Base-by-base conservation (phyloP, 2,888 invertebrate species). In the Oxycera nigricornis region DNA sequence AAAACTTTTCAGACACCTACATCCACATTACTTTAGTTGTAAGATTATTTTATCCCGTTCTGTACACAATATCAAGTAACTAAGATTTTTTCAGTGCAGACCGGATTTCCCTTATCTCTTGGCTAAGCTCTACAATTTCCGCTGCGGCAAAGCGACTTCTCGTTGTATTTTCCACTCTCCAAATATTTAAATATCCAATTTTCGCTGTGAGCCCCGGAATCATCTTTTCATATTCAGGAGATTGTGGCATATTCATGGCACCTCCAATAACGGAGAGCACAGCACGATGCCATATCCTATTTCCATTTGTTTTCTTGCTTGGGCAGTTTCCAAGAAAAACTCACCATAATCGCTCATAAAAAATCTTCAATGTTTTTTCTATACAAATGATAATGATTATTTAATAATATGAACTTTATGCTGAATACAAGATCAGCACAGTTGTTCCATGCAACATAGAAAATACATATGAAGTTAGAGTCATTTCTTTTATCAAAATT, bases 81-180 rank as follows among this genome's bases (percentile, higher is more conserved):
- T n/a, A n/a, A n/a, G n/a, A n/a, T n/a, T n/a, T n/a, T n/a, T n/a
- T n/a, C n/a, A n/a, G n/a, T n/a, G n/a, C n/a, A n/a, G n/a, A n/a
- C n/a, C 55, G 67, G 67, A 67, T 41, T 39, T 41, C 26, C 67
- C 17, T 39, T 9, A n/a, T 41, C 41, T 67, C 46, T 41, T 67
- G 67, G 67, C 67, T 39, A 46, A 41, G 17, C 20, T 41, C 26
- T 41, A 26, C 67, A 6, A 39, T 67, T 67, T 41, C 24, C 30
- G 61, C n/a, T 6, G 22, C 28, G 30, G 30, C 11, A 61, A 30
- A 30, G 17, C 30, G 7, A 61, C 61, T 30, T n/a, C 1, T 20
- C 20, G 1, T 14, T n/a, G 57, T 6, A 24, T 17, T 26, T 57
- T 17, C 24, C 17, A 11, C 55, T 61, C 31, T n/a, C 28, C 59